Percentiles rank a stretch among this genome's conserved stretches.
Evolutionary conservation across 2,888 invertebrate genomes (phyloP).

Genomic region (Pristionchus exspectatus): DNA sequence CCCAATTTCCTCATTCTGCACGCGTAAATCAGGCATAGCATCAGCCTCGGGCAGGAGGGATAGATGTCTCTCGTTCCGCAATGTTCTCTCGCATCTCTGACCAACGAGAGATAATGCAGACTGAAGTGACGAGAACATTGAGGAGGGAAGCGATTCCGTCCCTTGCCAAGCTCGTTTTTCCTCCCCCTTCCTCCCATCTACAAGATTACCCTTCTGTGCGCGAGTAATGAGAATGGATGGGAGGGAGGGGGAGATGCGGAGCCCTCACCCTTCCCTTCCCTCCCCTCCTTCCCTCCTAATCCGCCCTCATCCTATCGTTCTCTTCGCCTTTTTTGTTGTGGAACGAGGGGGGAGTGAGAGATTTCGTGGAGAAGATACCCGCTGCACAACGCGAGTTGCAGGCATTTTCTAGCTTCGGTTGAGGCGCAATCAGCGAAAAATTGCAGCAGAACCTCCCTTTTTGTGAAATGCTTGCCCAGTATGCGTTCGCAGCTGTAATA

Average conservation of each 20-base stretch:
- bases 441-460: not conserved
- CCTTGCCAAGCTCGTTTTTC: not conserved
- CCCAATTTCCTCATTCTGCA: too few relatives aligned
- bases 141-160: not conserved
- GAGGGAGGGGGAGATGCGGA: not conserved
- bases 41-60: too few relatives aligned
- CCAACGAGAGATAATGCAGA: too few relatives aligned
- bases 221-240: slow-evolving; percentile 48
- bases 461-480: not conserved
- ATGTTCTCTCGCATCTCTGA: too few relatives aligned
- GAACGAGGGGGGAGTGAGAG: not conserved
- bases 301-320: slow-evolving; percentile 26
- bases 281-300: not conserved
- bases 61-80: too few relatives aligned
- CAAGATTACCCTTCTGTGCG: slow-evolving; percentile 44
- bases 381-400: not conserved
- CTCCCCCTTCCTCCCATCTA: slow-evolving; percentile 17
- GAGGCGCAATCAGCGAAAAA: not conserved
- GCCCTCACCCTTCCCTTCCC: not conserved
- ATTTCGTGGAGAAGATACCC: not conserved
- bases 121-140: not conserved
- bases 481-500: not conserved
- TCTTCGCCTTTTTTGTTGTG: not conserved
- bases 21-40: too few relatives aligned
- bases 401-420: not conserved